Percentiles rank a stretch among this genome's conserved stretches.
Evolutionary conservation across 2,888 invertebrate species (phyloP).

Genomic region (Oscheius onirici): DNA sequence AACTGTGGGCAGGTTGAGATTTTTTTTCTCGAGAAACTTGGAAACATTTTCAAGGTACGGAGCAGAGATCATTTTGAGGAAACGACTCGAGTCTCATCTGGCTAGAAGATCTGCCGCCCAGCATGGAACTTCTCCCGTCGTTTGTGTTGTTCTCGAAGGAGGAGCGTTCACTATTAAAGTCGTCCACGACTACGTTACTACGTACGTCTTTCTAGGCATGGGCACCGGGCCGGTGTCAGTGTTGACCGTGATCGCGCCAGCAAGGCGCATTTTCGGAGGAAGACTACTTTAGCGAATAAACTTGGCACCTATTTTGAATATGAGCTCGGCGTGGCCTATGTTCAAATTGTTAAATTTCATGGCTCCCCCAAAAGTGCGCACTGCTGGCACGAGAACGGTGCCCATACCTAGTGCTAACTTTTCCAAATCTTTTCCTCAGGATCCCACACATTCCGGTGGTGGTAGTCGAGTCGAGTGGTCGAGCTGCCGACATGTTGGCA

Average conservation of each 20-base stretch:
- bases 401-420: neutral
- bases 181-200: constrained; percentile 92
- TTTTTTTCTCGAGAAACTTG: neutral
- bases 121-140: constrained; percentile 77
- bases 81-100: constrained; percentile 89
- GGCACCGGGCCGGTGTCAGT: no score
- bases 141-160: constrained; percentile 96
- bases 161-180: constrained; percentile 96
- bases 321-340: no score
- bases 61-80: constrained; percentile 86
- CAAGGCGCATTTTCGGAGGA: no score
- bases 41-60: constrained; percentile 72
- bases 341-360: neutral
- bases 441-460: constrained; percentile 81
- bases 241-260: no score
- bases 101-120: constrained; percentile 37
- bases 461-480: constrained; percentile 80
- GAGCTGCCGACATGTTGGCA: constrained; percentile 94
- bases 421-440: constrained; percentile 31
- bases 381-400: no score
- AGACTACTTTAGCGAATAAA: neutral
- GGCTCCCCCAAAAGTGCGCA: no score
- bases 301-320: no score
- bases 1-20: constrained; percentile 80
- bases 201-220: constrained; percentile 46